Base-by-base conservation (phyloP, 1,140 invertebrate species). In the Tetragnatha versicolor region DNA sequence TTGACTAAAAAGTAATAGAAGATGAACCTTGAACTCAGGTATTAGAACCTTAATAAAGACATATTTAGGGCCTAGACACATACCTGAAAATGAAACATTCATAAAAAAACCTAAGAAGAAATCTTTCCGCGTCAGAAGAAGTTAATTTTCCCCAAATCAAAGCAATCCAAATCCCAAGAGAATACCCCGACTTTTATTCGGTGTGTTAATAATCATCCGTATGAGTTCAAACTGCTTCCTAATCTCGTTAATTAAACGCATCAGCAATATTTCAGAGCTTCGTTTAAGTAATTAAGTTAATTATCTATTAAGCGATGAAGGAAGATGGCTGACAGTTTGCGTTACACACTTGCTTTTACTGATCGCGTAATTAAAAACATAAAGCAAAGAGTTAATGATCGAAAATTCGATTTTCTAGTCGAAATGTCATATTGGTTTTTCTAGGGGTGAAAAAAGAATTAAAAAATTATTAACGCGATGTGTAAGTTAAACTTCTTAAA, bases 201-300 rank as follows among this genome's bases (percentile, higher is more conserved):
- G 29, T 58, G 29, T 58, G 35, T 58, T 58, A 33, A 33, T 33
- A n/a, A 33, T 58, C 35, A 33, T 4, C 20, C 29, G n/a, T 58
- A 33, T 58, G 55, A 58, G 35, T 33, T 58, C 55, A 33, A 33
- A 58, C 35, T 58, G 31, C 55, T 58, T 58, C 35, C 35, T 33
- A 58, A 33, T 31, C 35, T 31, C 14, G 31, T 42, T 58, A 58
- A 58, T 58, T 58, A 58, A 58, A 58, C 3, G 55, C 55, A 33
- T 31, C 10, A 20, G 14, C 35, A 31, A 58, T 58, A 58, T 31
- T 20, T 33, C 53, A 33, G 29, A 17, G 53, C 51, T 58, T 33
- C 31, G 35, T 58, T 58, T 58, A 58, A n/a, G 53, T 33, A 58
- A 58, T 33, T 58, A 58, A 33, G 29, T 31, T 58, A 58, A 58